Base-by-base conservation (phyloP, 23 tunicate genomes). In the Trididemnum miniatum region DNA sequence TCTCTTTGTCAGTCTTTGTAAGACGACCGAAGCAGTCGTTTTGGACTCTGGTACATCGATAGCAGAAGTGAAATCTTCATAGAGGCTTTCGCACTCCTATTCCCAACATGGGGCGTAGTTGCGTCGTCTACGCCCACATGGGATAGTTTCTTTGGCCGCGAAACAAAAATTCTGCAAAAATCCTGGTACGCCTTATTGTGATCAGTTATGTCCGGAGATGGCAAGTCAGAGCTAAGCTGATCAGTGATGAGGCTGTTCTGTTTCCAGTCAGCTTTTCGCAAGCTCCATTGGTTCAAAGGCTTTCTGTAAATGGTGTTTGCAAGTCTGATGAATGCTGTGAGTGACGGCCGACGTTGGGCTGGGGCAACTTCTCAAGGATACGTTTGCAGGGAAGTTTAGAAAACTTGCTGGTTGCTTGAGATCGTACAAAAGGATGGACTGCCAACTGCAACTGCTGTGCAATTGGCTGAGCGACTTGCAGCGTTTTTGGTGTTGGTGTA, bases 101-200 rank as follows among this genome's bases (percentile, higher is more conserved):
- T 73, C 29, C 57, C 79, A 73, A 28, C 79, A 73, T 35, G 83
- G 28, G 22, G 33, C 60, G 28, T n/a, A 60, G 71, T 35, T 79
- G 50, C 29, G 31, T 54, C 83, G 71, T 1, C 34, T n/a, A n/a
- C n/a, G 3, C 51, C 51, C 83, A 1, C 71, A 28, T 57, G 83
- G 83, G 50, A 79, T 79, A 25, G 25, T 23, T 12, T 59, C 18
- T 60, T 59, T 79, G 3, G 71, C 71, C 83, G 83, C 51, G 5
- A 34, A 29, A 60, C 26, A 18, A 60, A 35, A 2, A 35, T 20
- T 38, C 20, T 73, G 37, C 7, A 32, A 73, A 73, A 73, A 40
- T 39, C 57, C 59, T 37, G 79, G 25, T 73, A 40, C 38, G 79
- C 79, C 59, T 73, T 7, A 20, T 73, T 59, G 29, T 20, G 22